phyloP scores from a whole-genome alignment of 2,113 vertebrate species.

The Rhadina sibilatrix region DNA sequence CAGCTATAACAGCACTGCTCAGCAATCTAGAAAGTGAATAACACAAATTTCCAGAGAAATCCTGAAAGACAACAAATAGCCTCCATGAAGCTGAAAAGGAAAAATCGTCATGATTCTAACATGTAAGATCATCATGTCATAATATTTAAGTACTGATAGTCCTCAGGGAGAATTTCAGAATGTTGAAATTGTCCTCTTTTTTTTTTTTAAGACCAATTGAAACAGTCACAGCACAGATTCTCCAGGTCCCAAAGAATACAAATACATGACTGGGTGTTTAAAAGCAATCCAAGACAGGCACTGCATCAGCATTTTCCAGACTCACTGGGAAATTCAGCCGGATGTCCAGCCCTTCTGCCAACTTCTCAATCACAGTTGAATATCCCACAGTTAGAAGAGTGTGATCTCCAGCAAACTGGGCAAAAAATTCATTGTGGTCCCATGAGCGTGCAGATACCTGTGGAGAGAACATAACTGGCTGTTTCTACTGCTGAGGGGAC shows the following conservation, averaged over 20 bases:
- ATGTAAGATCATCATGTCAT: not conserved
- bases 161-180: not conserved
- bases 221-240: not conserved
- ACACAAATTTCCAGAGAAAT: not conserved
- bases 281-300: not conserved
- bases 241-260: not conserved
- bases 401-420: constrained; percentile 98
- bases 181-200: not conserved
- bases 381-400: constrained; percentile 89
- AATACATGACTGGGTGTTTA: not conserved
- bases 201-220: not conserved
- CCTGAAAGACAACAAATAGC: not conserved
- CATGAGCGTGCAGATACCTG: constrained; percentile 95
- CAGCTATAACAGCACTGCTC: not conserved
- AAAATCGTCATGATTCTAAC: not conserved
- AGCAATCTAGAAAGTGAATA: not conserved
- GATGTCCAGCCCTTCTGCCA: constrained; percentile 90
- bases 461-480: not conserved
- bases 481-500: not conserved
- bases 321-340: constrained; percentile 85
- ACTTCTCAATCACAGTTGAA: constrained; percentile 82
- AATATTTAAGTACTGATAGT: not conserved
- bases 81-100: not conserved
- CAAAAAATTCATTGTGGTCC: constrained; percentile 99
- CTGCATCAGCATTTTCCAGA: not conserved